These are phyloP conservation scores for Poeciliopsis prolifica DNA, from an alignment of 2,113 vertebrate species.

Conservation along the genomic window DNA sequence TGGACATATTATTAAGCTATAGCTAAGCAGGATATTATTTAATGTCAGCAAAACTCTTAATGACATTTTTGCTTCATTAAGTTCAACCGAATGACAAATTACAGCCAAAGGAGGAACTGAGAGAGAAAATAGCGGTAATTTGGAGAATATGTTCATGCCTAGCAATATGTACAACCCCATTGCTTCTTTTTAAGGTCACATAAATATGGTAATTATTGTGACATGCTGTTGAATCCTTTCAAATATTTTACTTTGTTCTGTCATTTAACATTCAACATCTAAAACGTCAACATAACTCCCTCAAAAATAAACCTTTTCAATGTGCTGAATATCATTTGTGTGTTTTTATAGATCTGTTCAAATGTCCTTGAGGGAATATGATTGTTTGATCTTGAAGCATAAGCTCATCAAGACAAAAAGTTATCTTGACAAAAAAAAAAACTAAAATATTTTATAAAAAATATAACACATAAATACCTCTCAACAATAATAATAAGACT, in stretches of 20 bases:
- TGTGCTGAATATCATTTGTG: no score
- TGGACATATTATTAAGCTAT: slow-evolving; percentile 22
- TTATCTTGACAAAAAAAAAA: not conserved
- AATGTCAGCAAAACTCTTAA: slow-evolving; percentile 23
- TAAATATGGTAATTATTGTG: no score
- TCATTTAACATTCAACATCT: no score
- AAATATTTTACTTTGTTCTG: no score
- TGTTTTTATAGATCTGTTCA: no score
- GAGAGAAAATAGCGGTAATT: slow-evolving; percentile 11
- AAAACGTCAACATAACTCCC: no score
- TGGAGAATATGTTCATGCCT: slow-evolving; percentile 29
- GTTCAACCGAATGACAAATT: slow-evolving; percentile 19
- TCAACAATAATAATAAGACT: no score
- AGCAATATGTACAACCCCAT: slow-evolving; percentile 4
- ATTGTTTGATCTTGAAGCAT: not conserved
- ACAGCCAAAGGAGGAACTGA: not conserved
- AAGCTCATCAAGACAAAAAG: not conserved
- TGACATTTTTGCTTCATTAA: slow-evolving; percentile 38
- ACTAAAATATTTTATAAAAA: not conserved
- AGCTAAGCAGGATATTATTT: slow-evolving; percentile 17
- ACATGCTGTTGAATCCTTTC: no score
- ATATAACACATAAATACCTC: not conserved
- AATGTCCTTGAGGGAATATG: not conserved
- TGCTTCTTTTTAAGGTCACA: no score
- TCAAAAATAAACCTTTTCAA: no score